phyloP scores from a whole-genome alignment of 2,113 vertebrate species.

The Corythornis vintsioides region DNA sequence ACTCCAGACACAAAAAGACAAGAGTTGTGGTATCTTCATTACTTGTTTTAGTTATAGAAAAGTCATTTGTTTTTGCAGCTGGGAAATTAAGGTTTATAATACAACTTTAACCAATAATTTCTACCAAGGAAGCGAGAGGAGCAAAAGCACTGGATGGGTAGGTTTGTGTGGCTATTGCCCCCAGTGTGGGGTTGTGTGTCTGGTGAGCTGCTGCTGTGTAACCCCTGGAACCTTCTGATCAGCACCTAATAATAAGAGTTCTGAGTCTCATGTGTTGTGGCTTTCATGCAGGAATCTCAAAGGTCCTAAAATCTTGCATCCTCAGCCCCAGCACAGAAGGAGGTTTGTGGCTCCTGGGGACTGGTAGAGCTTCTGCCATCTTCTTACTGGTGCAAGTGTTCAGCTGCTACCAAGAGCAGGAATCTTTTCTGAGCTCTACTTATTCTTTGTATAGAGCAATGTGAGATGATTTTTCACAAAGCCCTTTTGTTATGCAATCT shows the following conservation, averaged over 20 bases:
- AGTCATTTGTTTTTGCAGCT: neutral
- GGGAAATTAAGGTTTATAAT: neutral
- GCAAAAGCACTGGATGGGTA: accelerated
- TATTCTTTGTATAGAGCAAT: neutral
- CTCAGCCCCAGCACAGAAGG: neutral
- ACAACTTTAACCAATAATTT: neutral
- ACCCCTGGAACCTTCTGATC: neutral
- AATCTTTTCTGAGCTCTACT: neutral
- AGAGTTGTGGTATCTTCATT: neutral
- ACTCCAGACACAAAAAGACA: neutral
- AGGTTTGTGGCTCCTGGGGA: neutral
- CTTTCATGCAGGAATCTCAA: neutral
- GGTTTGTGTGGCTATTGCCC: neutral
- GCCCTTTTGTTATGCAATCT: constrained; percentile 19
- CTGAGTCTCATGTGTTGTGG: accelerated
- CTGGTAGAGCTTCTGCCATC: neutral
- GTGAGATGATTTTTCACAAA: constrained; percentile 16
- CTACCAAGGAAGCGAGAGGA: neutral
- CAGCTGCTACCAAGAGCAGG: neutral
- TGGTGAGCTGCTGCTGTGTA: neutral
- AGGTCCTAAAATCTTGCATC: neutral
- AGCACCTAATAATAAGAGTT: neutral
- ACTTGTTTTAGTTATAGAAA: neutral
- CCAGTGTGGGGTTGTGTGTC: accelerated
- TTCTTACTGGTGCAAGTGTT: neutral